Evolutionary conservation across 2,888 invertebrate genomes (phyloP), one percentile per base, ranked within the genome.

Genomic region (Eubasilissa splendida): DNA sequence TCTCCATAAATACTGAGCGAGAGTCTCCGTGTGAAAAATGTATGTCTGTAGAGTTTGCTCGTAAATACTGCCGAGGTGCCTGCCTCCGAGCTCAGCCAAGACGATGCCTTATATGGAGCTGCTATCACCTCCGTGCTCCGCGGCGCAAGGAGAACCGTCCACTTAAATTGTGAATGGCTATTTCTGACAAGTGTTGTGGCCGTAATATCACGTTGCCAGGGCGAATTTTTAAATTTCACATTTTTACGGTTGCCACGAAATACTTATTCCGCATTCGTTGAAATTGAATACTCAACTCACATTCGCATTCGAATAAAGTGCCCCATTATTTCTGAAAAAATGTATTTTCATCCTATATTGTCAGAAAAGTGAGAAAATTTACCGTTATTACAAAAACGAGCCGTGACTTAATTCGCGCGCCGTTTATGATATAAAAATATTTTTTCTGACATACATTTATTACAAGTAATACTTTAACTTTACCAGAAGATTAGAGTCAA

Each of bases 1-100:
- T 71, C 71, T 53, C 54, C n/a, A 71, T 71, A 71, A 71, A 71
- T 54, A 71, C 31, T 11, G 71, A 52, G 53, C 71, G 53, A 22
- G 54, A 53, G 4, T 71, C 54, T 71, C 22, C 54, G 71, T 71
- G 71, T 54, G 71, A 71, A 71, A 74, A 59, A 59, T 74, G 74
- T 59, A 11, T n/a, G 8, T 50, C 9, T 50, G 59, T 58, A 50
- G 74, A 74, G 74, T 50, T 3, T 11, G 74, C 33, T 59, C 59
- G 74, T 74, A 74, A 74, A 74, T 50, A 54, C 12, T 74, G 42
- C 12, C 42, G 58, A 58, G 54, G 42, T 42, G n/a, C 42, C 59
- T 42, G 58, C 42, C 59, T 42, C 42, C 58, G 12, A 59, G 42
- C 31, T 14, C 58, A 11, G 14, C 74, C 56, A 22, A 56, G 22